Conservation (phyloP, 2,888 invertebrate species). For the Leptopilina syphax region DNA sequence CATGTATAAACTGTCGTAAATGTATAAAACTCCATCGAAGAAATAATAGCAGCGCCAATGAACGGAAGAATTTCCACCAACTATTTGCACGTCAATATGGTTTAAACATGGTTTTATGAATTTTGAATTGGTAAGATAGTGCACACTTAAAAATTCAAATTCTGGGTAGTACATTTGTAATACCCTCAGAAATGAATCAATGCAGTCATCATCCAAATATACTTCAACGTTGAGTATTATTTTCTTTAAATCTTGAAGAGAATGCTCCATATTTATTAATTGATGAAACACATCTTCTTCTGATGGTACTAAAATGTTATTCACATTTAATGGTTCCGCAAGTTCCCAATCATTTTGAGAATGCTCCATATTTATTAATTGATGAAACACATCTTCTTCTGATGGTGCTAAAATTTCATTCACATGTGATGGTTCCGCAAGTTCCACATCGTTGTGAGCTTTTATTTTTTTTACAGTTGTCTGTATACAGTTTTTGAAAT, state of each 20-base stretch:
- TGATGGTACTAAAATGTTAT: background rate
- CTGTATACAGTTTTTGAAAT: too few species aligned
- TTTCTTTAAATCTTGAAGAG: too few species aligned
- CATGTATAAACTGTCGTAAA: background rate
- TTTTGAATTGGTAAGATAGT: background rate
- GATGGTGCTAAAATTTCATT: background rate
- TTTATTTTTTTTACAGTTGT: background rate
- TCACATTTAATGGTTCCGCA: too few species aligned
- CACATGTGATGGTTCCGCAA: background rate
- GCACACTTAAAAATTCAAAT: conserved; percentile 38
- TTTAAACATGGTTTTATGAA: too few species aligned
- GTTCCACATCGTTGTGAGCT: background rate
- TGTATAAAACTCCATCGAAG: conserved; percentile 38
- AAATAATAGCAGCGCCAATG: conserved; percentile 55
- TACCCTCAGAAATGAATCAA: too few species aligned
- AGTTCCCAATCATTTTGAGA: background rate
- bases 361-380: too few species aligned
- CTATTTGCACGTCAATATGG: conserved; percentile 48
- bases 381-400: background rate
- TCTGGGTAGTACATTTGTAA: too few species aligned
- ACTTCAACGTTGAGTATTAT: too few species aligned
- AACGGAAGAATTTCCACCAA: conserved; percentile 47
- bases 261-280: too few species aligned
- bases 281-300: background rate
- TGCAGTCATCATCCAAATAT: too few species aligned